Percentiles rank a stretch among this genome's conserved stretches.
phyloP scores from a whole-genome alignment of 2,113 vertebrate genomes.

The Riparia riparia region DNA sequence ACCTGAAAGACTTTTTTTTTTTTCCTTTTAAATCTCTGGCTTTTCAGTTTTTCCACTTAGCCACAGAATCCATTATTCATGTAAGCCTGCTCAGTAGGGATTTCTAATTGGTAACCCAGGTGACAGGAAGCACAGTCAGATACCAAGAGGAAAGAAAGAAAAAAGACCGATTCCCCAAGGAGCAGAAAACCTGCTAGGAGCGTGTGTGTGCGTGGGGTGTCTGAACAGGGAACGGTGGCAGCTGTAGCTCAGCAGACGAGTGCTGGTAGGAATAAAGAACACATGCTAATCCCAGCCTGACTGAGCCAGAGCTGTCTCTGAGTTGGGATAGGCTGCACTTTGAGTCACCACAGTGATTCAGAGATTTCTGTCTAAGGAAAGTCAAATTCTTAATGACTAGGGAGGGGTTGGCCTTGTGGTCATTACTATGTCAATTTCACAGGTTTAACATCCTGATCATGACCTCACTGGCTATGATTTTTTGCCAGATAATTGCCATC shows the following conservation, averaged over 20 bases:
- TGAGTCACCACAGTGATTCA: constrained; percentile 44
- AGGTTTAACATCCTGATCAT: neutral
- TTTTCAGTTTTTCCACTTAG: neutral
- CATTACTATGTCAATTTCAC: neutral
- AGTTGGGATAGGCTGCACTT: neutral
- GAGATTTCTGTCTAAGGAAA: constrained; percentile 2
- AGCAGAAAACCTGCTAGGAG: neutral
- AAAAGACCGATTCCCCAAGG: neutral
- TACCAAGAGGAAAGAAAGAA: constrained; percentile 17
- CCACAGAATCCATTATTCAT: constrained; percentile 39
- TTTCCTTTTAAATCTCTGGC: neutral
- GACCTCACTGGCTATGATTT: neutral
- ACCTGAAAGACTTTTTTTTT: neutral
- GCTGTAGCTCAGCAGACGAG: neutral
- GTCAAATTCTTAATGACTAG: neutral
- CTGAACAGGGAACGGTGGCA: neutral
- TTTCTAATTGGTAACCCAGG: constrained; percentile 38
- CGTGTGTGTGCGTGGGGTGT: neutral
- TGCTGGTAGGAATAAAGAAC: neutral
- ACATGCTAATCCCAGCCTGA: constrained; percentile 27
- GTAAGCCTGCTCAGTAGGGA: neutral
- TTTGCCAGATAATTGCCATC: neutral
- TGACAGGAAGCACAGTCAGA: constrained; percentile 58
- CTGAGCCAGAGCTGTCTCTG: constrained; percentile 1
- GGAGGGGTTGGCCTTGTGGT: neutral